phyloP scores from a whole-genome alignment of 1,140 invertebrate species.

The Caenorhabditis brenneri region DNA sequence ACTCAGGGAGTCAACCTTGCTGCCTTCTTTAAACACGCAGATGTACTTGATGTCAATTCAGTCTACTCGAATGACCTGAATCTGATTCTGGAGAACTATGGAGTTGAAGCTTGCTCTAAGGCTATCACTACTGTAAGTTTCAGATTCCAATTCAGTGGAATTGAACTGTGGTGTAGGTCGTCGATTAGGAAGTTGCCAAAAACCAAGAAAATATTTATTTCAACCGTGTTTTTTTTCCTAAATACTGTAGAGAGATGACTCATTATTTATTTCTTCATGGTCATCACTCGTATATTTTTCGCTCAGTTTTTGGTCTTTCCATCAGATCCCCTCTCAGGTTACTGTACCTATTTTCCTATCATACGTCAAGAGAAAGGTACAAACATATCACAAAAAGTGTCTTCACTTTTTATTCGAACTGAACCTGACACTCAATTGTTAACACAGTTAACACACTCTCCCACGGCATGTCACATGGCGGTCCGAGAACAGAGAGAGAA shows the following conservation, averaged over 20 bases:
- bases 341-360: not conserved
- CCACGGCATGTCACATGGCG: conserved; percentile 27
- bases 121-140: conserved; percentile 79
- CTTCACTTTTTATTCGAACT: not conserved
- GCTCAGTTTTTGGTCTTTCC: no score
- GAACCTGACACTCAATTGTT: not conserved
- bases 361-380: not conserved
- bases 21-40: conserved; percentile 84
- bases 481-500: conserved; percentile 24
- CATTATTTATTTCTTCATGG: no score
- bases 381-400: conserved; percentile 1
- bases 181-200: no score
- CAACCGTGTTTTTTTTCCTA: no score
- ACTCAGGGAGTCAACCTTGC: conserved; percentile 93
- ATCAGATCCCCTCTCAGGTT: not conserved
- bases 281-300: no score
- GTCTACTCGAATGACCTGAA: conserved; percentile 95
- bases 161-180: no score
- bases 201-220: no score
- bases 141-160: no score
- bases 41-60: conserved; percentile 83
- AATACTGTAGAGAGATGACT: no score
- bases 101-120: conserved; percentile 90
- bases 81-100: conserved; percentile 80
- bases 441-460: conserved; percentile 10